These are phyloP conservation scores for Camponotus fellah DNA, from an alignment of 2,888 invertebrate species.

Conservation along the genomic window DNA sequence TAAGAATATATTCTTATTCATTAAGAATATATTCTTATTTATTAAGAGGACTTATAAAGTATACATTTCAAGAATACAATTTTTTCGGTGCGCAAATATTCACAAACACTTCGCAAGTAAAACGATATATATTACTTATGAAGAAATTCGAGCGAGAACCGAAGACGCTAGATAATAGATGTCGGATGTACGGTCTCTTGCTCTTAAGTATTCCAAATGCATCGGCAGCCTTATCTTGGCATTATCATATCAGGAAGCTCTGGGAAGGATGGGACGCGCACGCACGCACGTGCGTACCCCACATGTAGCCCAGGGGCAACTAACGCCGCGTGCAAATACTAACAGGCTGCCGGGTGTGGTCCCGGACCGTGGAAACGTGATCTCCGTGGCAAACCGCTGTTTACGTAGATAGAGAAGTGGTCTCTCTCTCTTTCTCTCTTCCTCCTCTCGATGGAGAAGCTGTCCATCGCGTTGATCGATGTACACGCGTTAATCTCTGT, in stretches of 20 bases:
- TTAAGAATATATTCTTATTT: no score
- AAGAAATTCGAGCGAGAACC: not conserved
- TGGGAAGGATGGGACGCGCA: slow-evolving; percentile 57
- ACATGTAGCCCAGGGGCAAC: slow-evolving; percentile 68
- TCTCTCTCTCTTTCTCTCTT: slow-evolving; percentile 20
- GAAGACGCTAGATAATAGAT: slow-evolving; percentile 33
- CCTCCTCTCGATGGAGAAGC: slow-evolving; percentile 48
- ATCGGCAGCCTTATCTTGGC: slow-evolving; percentile 69
- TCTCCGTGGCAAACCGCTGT: slow-evolving; percentile 83
- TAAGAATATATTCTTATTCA: no score
- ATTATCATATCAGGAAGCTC: slow-evolving; percentile 74
- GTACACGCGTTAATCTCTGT: slow-evolving; percentile 78
- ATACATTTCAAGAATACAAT: no score
- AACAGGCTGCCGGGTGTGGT: slow-evolving; percentile 78
- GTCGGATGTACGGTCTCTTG: not conserved
- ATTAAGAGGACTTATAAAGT: no score
- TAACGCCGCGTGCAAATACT: slow-evolving; percentile 79
- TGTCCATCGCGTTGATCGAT: slow-evolving; percentile 78
- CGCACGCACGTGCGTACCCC: slow-evolving; percentile 78
- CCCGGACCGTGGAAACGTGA: slow-evolving; percentile 80
- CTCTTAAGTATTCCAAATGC: slow-evolving; percentile 58
- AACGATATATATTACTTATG: slow-evolving; percentile 16
- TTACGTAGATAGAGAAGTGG: slow-evolving; percentile 78
- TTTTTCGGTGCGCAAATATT: no score
- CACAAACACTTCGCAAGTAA: slow-evolving; percentile 4